phyloP scores from a whole-genome alignment of 64 coral and sea anemone species.

The Astreopora myriophthalma region DNA sequence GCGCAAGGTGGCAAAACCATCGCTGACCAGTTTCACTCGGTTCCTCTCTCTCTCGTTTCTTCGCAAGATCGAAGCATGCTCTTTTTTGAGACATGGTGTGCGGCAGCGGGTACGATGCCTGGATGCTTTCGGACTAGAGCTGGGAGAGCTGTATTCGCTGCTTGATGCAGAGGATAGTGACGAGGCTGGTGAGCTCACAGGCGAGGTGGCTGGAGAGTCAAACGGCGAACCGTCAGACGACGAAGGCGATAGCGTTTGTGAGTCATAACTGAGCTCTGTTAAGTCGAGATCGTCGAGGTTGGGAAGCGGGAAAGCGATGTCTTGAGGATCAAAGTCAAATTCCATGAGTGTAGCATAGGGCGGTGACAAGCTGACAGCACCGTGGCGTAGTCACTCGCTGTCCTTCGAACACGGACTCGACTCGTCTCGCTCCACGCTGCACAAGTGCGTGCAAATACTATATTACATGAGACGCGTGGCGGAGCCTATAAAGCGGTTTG shows the following conservation, averaged over 20 bases:
- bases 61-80: constrained; percentile 82
- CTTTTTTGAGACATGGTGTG: constrained; percentile 81
- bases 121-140: constrained; percentile 51
- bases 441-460: constrained; percentile 73
- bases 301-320: constrained; percentile 52
- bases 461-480: constrained; percentile 77
- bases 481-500: constrained; percentile 69
- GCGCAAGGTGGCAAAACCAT: constrained; percentile 85
- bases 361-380: not conserved
- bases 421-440: constrained; percentile 19
- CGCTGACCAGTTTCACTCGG: constrained; percentile 90
- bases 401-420: not conserved
- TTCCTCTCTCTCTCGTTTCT: constrained; percentile 94
- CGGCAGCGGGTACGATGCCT: constrained; percentile 70
- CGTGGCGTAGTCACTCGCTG: constrained; percentile 27
- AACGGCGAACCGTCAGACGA: constrained; percentile 71
- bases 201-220: constrained; percentile 67
- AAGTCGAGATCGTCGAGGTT: constrained; percentile 86
- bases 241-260: constrained; percentile 56
- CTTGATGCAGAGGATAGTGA: constrained; percentile 31
- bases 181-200: constrained; percentile 62
- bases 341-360: constrained; percentile 7
- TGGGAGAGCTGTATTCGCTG: constrained; percentile 44
- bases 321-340: not conserved
- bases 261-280: constrained; percentile 76